Base-by-base conservation (phyloP, 2,113 vertebrate genomes). In the Dendropsophus ebraccatus region DNA sequence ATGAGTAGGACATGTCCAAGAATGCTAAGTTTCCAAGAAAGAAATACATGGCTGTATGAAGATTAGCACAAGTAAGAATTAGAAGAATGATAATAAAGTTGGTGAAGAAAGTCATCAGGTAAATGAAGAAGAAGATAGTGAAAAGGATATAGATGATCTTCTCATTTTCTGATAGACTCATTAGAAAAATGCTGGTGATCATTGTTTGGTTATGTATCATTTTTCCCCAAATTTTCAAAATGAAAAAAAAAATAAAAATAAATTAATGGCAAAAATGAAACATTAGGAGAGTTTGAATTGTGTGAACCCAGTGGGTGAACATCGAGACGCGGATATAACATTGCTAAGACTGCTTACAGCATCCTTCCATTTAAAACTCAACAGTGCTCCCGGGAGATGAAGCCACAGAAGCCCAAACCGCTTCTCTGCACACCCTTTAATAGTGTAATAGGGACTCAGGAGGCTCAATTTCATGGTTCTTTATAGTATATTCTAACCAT, bases 11-110 rank as follows among this genome's bases (percentile, higher is more conserved):
- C 52, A 90, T 76, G 6, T 91, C 89, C 35, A 89, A 14, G 11
- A 90, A 80, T 25, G 89, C 88, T 0, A 89, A 50, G 9, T 88
- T 90, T 14, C 83, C 80, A n/a, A 88, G 54, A 78, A 90, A 90
- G 79, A 91, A 90, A 47, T 91, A 90, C 90, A 89, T 90, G 65
- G 89, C 88, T 0, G 32, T 90, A 8, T 88, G 87, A 67, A 91
- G 89, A 9, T 87, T 76, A 0, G 81, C 0, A 2, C 89, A 87
- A 14, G 88, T 65, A 7, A 77, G 21, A 25, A 83, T 79, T 4
- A 88, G 28, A 1, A 88, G 21, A 5, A 90, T 87, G 17, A 90
- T 89, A 8, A 81, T 52, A 9, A 84, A 54, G 47, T 90, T 90
- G 56, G 81, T 77, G 5, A 84, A 16, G 7, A 89, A 23, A 32